Base-by-base conservation (phyloP, 2,888 invertebrate species). In the Cepaea hortensis region DNA sequence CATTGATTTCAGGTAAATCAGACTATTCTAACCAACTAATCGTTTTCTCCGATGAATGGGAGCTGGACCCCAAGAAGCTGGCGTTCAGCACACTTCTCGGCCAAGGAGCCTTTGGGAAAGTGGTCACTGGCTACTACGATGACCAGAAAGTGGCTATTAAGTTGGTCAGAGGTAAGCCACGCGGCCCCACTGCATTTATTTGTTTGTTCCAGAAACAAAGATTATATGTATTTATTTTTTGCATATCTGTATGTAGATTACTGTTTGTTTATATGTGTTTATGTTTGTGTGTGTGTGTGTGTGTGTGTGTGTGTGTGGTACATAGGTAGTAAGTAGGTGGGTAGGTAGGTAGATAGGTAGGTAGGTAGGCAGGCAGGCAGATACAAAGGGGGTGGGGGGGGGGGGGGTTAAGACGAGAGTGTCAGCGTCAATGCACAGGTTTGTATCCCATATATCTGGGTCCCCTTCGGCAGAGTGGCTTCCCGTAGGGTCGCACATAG, bases 91-190 rank as follows among this genome's bases (percentile, higher is more conserved):
- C 91, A 11, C 93, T 93, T 61, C 90, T 94, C 55, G 94, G 94
- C 20, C 93, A 93, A 85, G 94, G 94, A 3, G 94, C 94, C 0
- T 94, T 94, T 88, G 94, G 94, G 15, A 92, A 93, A 85, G 94
- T 94, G 35, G 92, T 94, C 85, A 92, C 93, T 1, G 94, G 93
- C 4, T 92, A 91, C 87, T 93, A 92, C 86, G 89, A 91, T 20
- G 92, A 93, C 84, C 88, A 91, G 76, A 91, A 91, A 86, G 97
- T 97, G 0, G 97, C 97, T 9, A 96, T 97, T 13, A 97, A 97
- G 92, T 96, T 96, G 94, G 94, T 97, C 0, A 96, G 96, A 95
- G 96, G 97, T 96, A 94, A 93, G 79, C 23, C 5, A 23, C n/a
- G 0, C n/a, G 6, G 35, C 3, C n/a, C 5, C 0, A 5, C 13